These are phyloP conservation scores for Sphinx pinastri DNA, from an alignment of 2,888 invertebrate genomes.

Conservation along the genomic window DNA sequence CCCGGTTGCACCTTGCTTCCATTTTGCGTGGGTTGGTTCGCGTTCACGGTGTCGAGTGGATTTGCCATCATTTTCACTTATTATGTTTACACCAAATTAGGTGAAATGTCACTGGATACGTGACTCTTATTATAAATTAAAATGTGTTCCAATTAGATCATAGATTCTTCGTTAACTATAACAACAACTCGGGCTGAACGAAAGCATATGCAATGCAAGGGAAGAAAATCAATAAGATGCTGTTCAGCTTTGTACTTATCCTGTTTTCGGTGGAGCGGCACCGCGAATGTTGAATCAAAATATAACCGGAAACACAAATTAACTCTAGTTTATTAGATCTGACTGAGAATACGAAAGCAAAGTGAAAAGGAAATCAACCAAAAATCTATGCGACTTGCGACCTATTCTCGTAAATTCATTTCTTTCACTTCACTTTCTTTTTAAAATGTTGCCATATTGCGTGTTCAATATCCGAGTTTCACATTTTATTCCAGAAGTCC, in stretches of 20 bases:
- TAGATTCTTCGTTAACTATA: constrained; percentile 64
- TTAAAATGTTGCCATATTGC: constrained; percentile 73
- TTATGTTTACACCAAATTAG: constrained; percentile 65
- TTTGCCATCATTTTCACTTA: constrained; percentile 82
- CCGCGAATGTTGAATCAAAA: constrained; percentile 75
- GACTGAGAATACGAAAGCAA: constrained; percentile 79
- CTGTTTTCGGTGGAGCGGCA: constrained; percentile 68
- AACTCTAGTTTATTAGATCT: constrained; percentile 80
- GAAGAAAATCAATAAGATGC: constrained; percentile 85
- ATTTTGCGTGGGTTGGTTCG: constrained; percentile 88
- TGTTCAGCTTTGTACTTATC: constrained; percentile 80
- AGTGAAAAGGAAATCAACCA: constrained; percentile 84
- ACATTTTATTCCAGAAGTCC: neutral
- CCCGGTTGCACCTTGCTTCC: constrained; percentile 88
- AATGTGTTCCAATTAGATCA: constrained; percentile 63
- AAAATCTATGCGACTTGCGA: constrained; percentile 83
- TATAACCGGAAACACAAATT: constrained; percentile 75
- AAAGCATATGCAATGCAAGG: constrained; percentile 83
- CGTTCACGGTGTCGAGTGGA: constrained; percentile 79
- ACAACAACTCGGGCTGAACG: constrained; percentile 82
- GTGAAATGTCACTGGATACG: constrained; percentile 62
- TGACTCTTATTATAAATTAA: constrained; percentile 53
- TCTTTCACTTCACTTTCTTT: constrained; percentile 83
- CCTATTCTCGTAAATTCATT: constrained; percentile 84
- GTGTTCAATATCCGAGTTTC: neutral